Evolutionary conservation across 2,888 invertebrate genomes (phyloP), one percentile per base, ranked within the genome.

Genomic region (Andrena bicolor): DNA sequence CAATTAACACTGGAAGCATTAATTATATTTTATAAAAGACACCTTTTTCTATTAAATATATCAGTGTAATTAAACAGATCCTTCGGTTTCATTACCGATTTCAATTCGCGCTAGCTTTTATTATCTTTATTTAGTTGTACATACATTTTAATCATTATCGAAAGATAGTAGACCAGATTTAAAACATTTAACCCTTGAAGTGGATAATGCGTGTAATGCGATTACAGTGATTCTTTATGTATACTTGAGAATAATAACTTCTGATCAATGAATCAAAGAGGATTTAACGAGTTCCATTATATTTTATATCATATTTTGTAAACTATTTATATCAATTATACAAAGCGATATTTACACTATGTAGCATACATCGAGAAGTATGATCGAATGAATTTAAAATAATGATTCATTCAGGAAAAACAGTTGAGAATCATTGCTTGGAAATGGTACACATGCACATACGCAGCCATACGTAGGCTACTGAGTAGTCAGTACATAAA

Each of bases 391-490:
- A 48, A 49, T 61, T 49, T 23, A 20, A 51, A 20, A 20, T 60
- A 41, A 48, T 28, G n/a, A 41, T 16, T 3, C 26, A 5, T 63
- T 32, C 23, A 16, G 7, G 2, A 35, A 56, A 5, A 20, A 41
- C 26, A 41, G 53, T 74, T 68, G 58, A 68, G 68, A 68, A 56
- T 32, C 74, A 68, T 68, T 74, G 30, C 10, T 41, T 41, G 41
- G 23, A 41, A 41, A 58, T 66, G 20, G 10, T 58, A 66, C 2
- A 6, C 48, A 1, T 23, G 16, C 5, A 5, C 16, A 41, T 16
- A 41, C 41, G 41, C 16, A 41, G 41, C 16, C 41, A 41, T 41
- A 41, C 16, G 4, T 41, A 41, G 41, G 1, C 23, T 13, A 13
- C 30, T 6, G 6, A 30, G 30, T 32, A 35, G 2, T 13, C 28